Evolutionary conservation across 1,140 invertebrate genomes (phyloP), one percentile per base, ranked within the genome.

Genomic region (Nephila pilipes): DNA sequence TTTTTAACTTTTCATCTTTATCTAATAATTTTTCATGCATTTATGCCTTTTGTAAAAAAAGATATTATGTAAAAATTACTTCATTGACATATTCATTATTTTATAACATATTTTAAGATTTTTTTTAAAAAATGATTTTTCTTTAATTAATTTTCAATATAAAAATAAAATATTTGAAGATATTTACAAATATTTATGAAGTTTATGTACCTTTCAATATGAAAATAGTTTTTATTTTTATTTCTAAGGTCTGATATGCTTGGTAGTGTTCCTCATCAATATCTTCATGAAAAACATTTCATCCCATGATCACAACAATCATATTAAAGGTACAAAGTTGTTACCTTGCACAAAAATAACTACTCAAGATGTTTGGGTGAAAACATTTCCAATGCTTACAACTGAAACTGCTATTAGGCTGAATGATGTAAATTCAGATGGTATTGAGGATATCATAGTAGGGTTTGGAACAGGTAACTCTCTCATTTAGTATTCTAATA

Each of bases 381-480:
- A 96, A 93, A 97, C 97, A 69, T 96, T 98, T 94, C 97, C 97
- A 18, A 97, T 97, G 95, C 95, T 98, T 20, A 97, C 97, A 57
- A 97, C 97, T 14, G 97, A 98, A 95, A 97, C 97, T 58, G 96
- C 97, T 1, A 95, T 98, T 69, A 95, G 97, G 94, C 96, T 97
- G 80, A 95, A 97, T 38, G 97, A 98, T 95, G 96, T 98, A 0
- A 97, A 98, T 95, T 95, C 95, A 14, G 98, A 98, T 96, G 96
- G 96, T 54, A 94, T 97, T 32, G 96, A 97, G 57, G 98, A 98
- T 95, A 96, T 98, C 60, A 96, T 98, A 85, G 96, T 98, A 80
- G 97, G 97, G 94, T 98, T 97, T 95, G 97, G 97, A 79, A 97
- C 97, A 95, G 97, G 97, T 97, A 95, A 94, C 12, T 83, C n/a